A percentile compares a stretch with the other conserved stretches of the same genome.
Conservation (phyloP, 2,888 invertebrate genomes). For the Caenorhabditis sp. region DNA sequence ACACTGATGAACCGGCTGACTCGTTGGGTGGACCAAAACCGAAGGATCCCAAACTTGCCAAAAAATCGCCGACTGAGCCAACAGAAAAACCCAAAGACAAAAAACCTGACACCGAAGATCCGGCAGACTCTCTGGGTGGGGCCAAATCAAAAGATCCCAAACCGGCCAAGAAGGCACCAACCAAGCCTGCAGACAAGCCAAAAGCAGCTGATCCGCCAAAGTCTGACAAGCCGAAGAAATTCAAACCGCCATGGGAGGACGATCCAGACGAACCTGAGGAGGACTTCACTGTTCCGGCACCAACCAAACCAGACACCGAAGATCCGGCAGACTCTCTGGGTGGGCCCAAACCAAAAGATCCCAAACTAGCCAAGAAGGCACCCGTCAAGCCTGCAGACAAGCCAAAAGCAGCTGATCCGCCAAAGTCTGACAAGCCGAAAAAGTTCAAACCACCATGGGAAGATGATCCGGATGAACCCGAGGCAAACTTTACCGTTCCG, state of each 20-base stretch:
- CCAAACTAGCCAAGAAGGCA: slow-evolving; percentile 24
- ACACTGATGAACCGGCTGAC: slow-evolving; percentile 44
- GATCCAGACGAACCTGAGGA: slow-evolving; percentile 41
- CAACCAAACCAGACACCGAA: slow-evolving; percentile 30
- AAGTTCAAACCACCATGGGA: slow-evolving; percentile 19
- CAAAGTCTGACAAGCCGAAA: slow-evolving; percentile 16
- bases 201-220: slow-evolving; percentile 17
- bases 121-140: slow-evolving; percentile 15
- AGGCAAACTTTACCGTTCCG: slow-evolving; percentile 23
- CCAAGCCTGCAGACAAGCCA: background rate
- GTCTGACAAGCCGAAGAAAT: slow-evolving; percentile 28
- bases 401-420: slow-evolving; percentile 4
- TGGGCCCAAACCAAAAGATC: slow-evolving; percentile 27
- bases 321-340: slow-evolving; percentile 23
- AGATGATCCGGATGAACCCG: slow-evolving; percentile 28
- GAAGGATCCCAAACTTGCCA: slow-evolving; percentile 40
- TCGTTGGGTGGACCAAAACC: slow-evolving; percentile 32
- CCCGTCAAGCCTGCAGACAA: slow-evolving; percentile 16
- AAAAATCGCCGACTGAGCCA: slow-evolving; percentile 33
- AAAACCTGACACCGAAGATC: slow-evolving; percentile 33
- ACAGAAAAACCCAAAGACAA: slow-evolving; percentile 28
- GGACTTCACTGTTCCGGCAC: slow-evolving; percentile 36
- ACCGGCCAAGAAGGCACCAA: slow-evolving; percentile 17
- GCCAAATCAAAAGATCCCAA: slow-evolving; percentile 34
- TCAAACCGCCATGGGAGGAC: slow-evolving; percentile 35